Conservation (phyloP, 2,113 vertebrate genomes). For the Apeltes quadracus region DNA sequence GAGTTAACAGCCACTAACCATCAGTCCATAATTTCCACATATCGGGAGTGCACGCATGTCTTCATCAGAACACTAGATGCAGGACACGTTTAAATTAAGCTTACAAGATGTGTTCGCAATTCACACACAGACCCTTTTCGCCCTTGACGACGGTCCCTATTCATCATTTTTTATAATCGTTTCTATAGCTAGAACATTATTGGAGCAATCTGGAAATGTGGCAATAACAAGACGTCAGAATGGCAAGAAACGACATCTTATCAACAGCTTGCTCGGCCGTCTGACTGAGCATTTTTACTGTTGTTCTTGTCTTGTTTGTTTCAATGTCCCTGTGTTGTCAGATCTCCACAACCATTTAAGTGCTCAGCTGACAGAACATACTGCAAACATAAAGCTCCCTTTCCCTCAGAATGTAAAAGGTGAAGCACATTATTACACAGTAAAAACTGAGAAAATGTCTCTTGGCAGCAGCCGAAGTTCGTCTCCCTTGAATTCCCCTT, state of each 20-base stretch:
- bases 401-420: background rate
- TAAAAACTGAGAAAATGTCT: constrained; percentile 19
- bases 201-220: too few species aligned
- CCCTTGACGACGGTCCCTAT: too few species aligned
- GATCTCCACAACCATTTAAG: background rate
- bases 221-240: too few species aligned
- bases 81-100: constrained; percentile 14
- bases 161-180: too few species aligned
- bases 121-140: background rate
- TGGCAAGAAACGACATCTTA: too few species aligned
- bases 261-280: background rate
- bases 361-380: constrained; percentile 18
- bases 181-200: too few species aligned
- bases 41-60: constrained; percentile 14
- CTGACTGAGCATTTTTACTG: background rate
- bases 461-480: constrained; percentile 21
- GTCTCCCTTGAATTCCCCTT: constrained; percentile 31
- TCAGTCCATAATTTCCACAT: constrained; percentile 37
- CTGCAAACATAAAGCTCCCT: background rate
- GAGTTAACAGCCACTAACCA: constrained; percentile 39
- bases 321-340: background rate
- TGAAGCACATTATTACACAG: background rate
- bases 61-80: constrained; percentile 23
- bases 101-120: constrained; percentile 15
- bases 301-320: background rate